These are phyloP conservation scores for Archocentrus centrarchus DNA, from an alignment of 2,113 vertebrate genomes.

Conservation along the genomic window DNA sequence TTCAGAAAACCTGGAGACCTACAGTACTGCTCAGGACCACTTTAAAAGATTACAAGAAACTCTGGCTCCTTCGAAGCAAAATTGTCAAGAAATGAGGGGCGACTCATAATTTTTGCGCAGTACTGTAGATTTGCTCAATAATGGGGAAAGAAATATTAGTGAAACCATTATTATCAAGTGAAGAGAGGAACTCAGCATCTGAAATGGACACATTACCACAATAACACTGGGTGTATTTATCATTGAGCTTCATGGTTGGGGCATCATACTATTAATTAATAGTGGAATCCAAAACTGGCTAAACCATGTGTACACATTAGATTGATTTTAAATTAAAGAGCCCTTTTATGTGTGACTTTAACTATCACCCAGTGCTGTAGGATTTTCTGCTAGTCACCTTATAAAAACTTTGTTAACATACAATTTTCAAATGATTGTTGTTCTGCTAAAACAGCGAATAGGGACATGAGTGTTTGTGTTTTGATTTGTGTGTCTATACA, in stretches of 20 bases:
- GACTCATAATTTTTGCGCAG: too few relatives aligned
- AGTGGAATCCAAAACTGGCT: constrained; percentile 25
- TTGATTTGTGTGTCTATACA: background rate
- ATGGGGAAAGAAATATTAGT: background rate
- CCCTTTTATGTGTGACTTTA: constrained; percentile 1
- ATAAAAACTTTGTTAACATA: background rate
- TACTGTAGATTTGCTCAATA: background rate
- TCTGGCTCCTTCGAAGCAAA: too few relatives aligned
- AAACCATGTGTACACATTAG: background rate
- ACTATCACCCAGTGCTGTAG: background rate
- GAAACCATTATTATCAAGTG: background rate
- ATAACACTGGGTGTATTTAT: constrained; percentile 40
- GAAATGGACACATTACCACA: background rate
- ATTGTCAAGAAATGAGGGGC: too few relatives aligned
- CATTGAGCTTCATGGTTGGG: background rate
- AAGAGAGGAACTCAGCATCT: background rate
- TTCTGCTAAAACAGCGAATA: constrained; percentile 20
- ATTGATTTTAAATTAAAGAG: constrained; percentile 14
- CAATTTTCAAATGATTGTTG: constrained; percentile 13
- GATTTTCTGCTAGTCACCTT: constrained; percentile 11
- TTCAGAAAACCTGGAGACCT: too few relatives aligned
- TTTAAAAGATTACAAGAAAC: too few relatives aligned
- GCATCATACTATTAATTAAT: constrained; percentile 7
- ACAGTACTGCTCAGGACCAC: too few relatives aligned
- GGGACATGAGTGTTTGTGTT: background rate